A percentile compares a stretch with the other conserved stretches of the same genome.
Conservation (phyloP, 2,113 vertebrate species). For the Phalacrocorax carbo region DNA sequence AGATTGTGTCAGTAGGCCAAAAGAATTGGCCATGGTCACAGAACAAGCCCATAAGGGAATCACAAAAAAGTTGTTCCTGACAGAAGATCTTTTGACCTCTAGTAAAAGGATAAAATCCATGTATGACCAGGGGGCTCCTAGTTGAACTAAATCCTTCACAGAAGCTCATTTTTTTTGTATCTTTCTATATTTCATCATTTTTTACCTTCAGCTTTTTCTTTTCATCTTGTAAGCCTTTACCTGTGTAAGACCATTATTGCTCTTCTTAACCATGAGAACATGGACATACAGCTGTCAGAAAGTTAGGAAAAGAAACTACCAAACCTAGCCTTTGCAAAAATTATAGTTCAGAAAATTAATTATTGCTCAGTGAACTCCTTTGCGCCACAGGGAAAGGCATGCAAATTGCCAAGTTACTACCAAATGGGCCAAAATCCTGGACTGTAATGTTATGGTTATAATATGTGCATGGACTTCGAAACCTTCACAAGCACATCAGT, state of each 20-base stretch:
- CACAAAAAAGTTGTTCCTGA: neutral
- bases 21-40: neutral
- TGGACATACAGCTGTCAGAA: neutral
- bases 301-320: neutral
- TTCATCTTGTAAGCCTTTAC: neutral
- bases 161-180: neutral
- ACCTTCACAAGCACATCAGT: neutral
- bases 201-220: neutral
- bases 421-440: neutral
- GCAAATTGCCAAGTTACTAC: neutral
- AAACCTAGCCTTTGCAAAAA: neutral
- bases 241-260: neutral
- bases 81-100: neutral
- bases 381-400: neutral
- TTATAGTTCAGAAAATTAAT: neutral
- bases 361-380: neutral
- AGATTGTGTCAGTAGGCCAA: neutral
- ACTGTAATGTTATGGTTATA: neutral
- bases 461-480: neutral
- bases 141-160: neutral
- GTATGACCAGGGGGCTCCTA: neutral
- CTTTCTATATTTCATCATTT: rapidly evolving
- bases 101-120: neutral
- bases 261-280: neutral
- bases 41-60: neutral